Evolutionary conservation across 2,888 invertebrate species (phyloP).

Genomic region (Shargacucullia verbasci): DNA sequence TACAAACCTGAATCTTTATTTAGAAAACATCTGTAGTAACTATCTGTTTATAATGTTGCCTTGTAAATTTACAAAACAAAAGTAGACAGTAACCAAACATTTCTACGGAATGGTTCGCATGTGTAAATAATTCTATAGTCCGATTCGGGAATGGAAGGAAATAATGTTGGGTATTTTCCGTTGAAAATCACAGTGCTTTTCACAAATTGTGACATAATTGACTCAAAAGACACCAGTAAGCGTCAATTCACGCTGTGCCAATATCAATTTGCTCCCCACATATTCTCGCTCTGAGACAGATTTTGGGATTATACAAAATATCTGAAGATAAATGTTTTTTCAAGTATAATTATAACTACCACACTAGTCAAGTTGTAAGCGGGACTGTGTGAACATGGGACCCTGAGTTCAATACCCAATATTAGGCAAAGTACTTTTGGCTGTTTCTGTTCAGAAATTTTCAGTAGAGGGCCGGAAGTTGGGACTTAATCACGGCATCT

Average conservation of each 20-base stretch:
- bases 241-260: neutral
- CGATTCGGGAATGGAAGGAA: slow-evolving; percentile 1
- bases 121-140: slow-evolving; percentile 17
- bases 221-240: neutral
- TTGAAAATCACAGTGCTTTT: neutral
- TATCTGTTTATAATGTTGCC: slow-evolving; percentile 21
- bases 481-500: too few species aligned
- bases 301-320: neutral
- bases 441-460: too few species aligned
- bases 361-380: too few species aligned
- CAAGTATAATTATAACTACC: too few species aligned
- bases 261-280: neutral
- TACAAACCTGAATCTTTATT: slow-evolving; percentile 41
- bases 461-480: too few species aligned
- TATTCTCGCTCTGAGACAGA: neutral
- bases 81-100: slow-evolving; percentile 30
- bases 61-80: slow-evolving; percentile 20
- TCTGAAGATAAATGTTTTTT: too few species aligned
- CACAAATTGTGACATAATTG: neutral
- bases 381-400: too few species aligned
- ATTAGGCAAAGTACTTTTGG: too few species aligned
- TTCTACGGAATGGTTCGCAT: slow-evolving; percentile 16
- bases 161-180: slow-evolving; percentile 12
- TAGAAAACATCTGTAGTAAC: slow-evolving; percentile 26
- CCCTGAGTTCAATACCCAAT: too few species aligned